Evolutionary conservation across 2,888 invertebrate species (phyloP).

Genomic region (Rapana venosa): DNA sequence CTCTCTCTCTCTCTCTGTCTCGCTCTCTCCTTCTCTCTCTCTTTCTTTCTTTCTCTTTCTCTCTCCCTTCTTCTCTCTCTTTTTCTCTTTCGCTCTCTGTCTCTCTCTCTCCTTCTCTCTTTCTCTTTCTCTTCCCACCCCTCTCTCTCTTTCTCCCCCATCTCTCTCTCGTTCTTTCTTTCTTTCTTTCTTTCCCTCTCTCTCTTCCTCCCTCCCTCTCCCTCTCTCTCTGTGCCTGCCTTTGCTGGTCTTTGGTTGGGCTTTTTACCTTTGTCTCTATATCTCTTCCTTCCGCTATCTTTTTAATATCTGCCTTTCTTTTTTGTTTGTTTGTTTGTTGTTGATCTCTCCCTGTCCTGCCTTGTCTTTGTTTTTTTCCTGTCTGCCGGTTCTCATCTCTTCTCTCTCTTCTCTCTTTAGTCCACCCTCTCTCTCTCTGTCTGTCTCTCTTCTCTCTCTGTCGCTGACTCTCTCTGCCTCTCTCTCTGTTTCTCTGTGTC

Average conservation of each 20-base stretch:
- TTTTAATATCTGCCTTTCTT: background rate
- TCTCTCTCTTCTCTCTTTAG: background rate
- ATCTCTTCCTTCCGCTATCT: background rate
- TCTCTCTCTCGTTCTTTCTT: background rate
- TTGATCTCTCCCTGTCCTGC: background rate
- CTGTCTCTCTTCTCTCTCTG: background rate
- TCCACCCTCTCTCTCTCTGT: background rate
- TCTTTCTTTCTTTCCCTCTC: background rate
- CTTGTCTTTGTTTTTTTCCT: background rate
- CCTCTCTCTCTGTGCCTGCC: background rate
- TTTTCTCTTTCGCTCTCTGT: background rate
- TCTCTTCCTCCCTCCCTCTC: background rate
- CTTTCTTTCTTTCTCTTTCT: background rate
- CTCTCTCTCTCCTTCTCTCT: background rate
- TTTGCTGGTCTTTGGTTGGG: too few species aligned
- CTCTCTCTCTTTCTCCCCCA: background rate
- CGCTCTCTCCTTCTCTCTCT: background rate
- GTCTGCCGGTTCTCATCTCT: background rate
- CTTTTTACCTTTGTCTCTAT: background rate
- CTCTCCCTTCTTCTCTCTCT: background rate
- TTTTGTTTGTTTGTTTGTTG: background rate
- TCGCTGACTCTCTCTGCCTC: too few species aligned
- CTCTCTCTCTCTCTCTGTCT: background rate
- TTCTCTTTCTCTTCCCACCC: background rate
- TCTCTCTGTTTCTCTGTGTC: too few species aligned